Evolutionary conservation across 2,797 vertebrate species (phyloP), one percentile per base, ranked within the genome.

Genomic region (Gadopsis bispinosus): DNA sequence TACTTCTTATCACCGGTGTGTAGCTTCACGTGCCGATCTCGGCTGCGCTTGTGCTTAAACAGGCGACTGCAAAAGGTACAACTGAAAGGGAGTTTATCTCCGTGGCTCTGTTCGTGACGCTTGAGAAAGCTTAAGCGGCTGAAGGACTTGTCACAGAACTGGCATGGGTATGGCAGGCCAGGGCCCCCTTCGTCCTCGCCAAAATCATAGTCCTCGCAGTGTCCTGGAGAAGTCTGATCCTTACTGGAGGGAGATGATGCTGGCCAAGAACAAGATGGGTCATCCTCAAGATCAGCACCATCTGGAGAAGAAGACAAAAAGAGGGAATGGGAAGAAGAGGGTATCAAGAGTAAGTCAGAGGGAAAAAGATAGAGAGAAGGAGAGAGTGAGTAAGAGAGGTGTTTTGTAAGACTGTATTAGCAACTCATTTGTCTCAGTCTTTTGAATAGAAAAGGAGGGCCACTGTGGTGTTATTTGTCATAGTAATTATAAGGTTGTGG

Each of bases 1-100:
- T 99, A 99, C 92, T 99, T 99, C 93, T 99, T 99, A 91, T 99
- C 98, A 68, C 98, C 98, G 0, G 98, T 99, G 82, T 99, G 98
- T 29, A 99, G 97, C 89, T 99, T 99, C 86, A 99, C 97, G 94
- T 99, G 98, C 69, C 98, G 95, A 86, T 99, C 98, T 68, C 98
- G 95, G 94, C 98, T 99, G 62, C 98, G 97, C 85, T 99, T 99
- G 95, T 99, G 98, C 92, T 99, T 99, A 93, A 99, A 99, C 83
- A 99, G 95, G 73, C 98, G 96, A 81, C 98, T 99, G 93, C 98
- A 99, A 75, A 98, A 99, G 0, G 98, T 98, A 83, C 98, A 99
- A 69, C 97, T 98, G 94, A 99, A 99, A 71, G 98, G 98, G 69
- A 99, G 97, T 87, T 99, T 99, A 92, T 99, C 98, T 0, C 98